These are phyloP conservation scores for Rhizomys pruinosus DNA, from an alignment of 2,113 vertebrate species.

Conservation along the genomic window DNA sequence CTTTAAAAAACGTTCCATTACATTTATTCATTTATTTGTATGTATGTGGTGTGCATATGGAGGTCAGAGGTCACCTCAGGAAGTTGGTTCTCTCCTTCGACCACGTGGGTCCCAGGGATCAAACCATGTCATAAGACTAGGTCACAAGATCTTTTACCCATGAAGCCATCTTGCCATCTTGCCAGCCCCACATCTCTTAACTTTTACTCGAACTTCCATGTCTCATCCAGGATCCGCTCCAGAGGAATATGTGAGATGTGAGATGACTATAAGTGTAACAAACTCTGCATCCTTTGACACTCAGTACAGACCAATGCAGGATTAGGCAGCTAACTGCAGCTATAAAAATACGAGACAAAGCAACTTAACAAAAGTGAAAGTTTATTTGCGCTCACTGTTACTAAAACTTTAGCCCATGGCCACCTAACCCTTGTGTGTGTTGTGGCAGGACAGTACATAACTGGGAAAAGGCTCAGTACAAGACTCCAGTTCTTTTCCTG, in stretches of 20 bases:
- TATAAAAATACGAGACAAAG: not conserved
- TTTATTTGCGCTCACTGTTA: not conserved
- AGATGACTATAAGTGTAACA: not conserved
- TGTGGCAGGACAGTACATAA: too few species aligned
- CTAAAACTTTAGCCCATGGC: not conserved
- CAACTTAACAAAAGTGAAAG: not conserved
- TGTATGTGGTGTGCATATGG: too few species aligned
- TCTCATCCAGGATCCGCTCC: not conserved
- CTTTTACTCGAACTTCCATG: not conserved
- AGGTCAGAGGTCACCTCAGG: not conserved
- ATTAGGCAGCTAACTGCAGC: not conserved
- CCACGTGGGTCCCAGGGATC: not conserved
- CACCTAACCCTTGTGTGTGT: too few species aligned
- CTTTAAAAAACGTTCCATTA: not conserved
- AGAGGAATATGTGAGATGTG: not conserved
- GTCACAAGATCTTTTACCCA: not conserved
- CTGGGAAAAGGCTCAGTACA: too few species aligned
- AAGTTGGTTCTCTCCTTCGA: too few species aligned
- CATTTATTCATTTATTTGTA: not conserved
- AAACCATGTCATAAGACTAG: not conserved
- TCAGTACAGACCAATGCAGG: not conserved
- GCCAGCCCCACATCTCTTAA: not conserved
- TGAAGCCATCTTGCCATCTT: too few species aligned
- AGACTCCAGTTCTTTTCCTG: not conserved
- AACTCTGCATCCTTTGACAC: not conserved